A percentile compares a stretch with the other conserved stretches of the same genome.
phyloP scores from a whole-genome alignment of 2,888 invertebrate genomes.

The Drosophila lutescens region DNA sequence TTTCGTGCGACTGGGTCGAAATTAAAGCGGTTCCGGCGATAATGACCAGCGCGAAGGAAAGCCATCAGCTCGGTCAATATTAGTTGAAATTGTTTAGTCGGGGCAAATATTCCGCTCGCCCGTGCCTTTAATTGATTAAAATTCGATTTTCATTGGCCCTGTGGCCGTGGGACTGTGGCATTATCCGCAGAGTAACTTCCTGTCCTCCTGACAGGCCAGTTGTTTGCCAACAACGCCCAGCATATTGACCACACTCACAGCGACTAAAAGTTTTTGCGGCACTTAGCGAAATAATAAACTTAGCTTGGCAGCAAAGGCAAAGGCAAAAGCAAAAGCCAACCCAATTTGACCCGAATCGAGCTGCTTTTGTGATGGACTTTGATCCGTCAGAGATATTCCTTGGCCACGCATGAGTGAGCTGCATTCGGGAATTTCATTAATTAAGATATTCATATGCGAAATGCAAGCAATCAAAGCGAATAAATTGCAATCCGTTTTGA shows the following conservation, averaged over 20 bases:
- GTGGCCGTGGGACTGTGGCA: neutral
- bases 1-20: conserved; percentile 43
- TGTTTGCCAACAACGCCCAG: conserved; percentile 17
- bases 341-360: conserved; percentile 3
- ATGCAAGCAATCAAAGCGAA: conserved; percentile 3
- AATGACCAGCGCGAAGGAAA: conserved; percentile 11
- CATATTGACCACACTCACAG: conserved; percentile 3
- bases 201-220: neutral
- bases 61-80: conserved; percentile 26
- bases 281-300: conserved; percentile 22
- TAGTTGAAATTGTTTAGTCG: conserved; percentile 29
- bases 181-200: conserved; percentile 2
- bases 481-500: neutral
- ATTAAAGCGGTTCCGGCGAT: conserved; percentile 36
- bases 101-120: conserved; percentile 32
- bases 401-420: neutral
- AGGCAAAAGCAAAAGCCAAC: neutral
- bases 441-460: conserved; percentile 15
- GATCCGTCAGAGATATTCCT: neutral
- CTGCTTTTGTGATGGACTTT: neutral
- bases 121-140: conserved; percentile 39
- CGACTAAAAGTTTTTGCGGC: conserved; percentile 5
- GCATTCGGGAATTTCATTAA: conserved; percentile 8
- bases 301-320: neutral
- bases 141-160: conserved; percentile 21